phyloP scores from a whole-genome alignment of 2,888 invertebrate species.

The Phaonia tiefii region DNA sequence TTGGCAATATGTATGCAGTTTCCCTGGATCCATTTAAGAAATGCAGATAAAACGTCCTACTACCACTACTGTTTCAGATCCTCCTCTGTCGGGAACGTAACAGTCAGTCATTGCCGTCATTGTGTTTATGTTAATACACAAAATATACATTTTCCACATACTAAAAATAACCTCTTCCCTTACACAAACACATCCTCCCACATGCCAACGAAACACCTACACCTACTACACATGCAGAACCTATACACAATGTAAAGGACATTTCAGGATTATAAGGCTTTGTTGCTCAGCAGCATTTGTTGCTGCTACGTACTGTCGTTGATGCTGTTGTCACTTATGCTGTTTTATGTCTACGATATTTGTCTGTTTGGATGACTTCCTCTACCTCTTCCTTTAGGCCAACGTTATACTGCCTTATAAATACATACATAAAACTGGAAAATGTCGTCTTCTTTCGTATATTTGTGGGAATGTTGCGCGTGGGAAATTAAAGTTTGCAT shows the following conservation, averaged over 20 bases:
- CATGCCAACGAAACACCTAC: too few relatives aligned
- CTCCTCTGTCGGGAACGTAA: too few relatives aligned
- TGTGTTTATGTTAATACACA: constrained; percentile 32
- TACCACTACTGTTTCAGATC: too few relatives aligned
- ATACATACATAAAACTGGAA: constrained; percentile 8
- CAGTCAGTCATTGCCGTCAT: constrained; percentile 4
- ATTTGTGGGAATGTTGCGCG: too few relatives aligned
- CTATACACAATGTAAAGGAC: constrained; percentile 11
- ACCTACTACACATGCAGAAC: background rate
- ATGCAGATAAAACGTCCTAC: too few relatives aligned
- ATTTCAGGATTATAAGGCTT: constrained; percentile 21
- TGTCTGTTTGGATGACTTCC: background rate
- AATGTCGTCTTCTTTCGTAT: constrained; percentile 19
- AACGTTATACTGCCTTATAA: background rate
- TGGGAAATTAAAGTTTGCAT: background rate
- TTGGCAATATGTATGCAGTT: too few relatives aligned
- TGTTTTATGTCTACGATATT: background rate
- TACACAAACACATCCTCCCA: too few relatives aligned
- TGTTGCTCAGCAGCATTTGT: background rate
- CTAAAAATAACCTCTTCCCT: too few relatives aligned
- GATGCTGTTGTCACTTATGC: background rate
- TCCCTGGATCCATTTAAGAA: too few relatives aligned
- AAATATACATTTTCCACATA: constrained; percentile 19
- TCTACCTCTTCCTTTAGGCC: too few relatives aligned
- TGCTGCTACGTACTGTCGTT: constrained; percentile 7